A percentile compares a stretch with the other conserved stretches of the same genome.
Conservation (phyloP, 2,113 vertebrate genomes). For the Syngnathus typhle region DNA sequence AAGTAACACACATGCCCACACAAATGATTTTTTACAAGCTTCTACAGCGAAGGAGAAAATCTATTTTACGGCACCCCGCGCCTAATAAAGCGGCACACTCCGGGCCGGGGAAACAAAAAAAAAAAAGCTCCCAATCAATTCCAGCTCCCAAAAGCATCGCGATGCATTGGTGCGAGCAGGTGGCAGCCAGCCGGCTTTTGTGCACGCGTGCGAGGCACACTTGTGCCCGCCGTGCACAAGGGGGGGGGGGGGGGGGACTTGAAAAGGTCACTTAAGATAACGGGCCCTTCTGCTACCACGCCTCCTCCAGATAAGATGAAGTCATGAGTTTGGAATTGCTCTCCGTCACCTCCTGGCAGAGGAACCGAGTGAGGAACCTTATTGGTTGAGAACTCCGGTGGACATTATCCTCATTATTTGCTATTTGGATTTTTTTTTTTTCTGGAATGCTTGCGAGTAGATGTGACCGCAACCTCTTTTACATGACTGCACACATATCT, state of each 20-base stretch:
- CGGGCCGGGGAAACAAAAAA: slow-evolving; percentile 40
- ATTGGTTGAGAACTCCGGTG: too few species aligned
- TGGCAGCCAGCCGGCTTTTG: slow-evolving; percentile 51
- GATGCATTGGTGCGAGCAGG: slow-evolving; percentile 66
- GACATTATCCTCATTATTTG: slow-evolving; percentile 22
- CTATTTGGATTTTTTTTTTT: not conserved
- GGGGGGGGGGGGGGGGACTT: slow-evolving; percentile 26
- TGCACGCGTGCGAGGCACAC: slow-evolving; percentile 44
- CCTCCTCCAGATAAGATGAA: slow-evolving; percentile 44
- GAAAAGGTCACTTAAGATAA: slow-evolving; percentile 67
- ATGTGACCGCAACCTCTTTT: slow-evolving; percentile 52
- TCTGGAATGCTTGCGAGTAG: not conserved
- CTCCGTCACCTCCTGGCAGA: not conserved
- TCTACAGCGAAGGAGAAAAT: slow-evolving; percentile 66
- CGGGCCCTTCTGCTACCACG: slow-evolving; percentile 61
- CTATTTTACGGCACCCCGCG: slow-evolving; percentile 60
- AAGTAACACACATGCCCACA: slow-evolving; percentile 23
- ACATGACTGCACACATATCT: slow-evolving; percentile 63
- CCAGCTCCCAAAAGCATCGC: slow-evolving; percentile 27
- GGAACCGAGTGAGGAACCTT: too few species aligned
- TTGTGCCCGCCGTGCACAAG: slow-evolving; percentile 41
- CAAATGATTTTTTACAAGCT: slow-evolving; percentile 28
- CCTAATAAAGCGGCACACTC: slow-evolving; percentile 51
- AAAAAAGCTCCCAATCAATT: slow-evolving; percentile 50
- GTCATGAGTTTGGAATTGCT: slow-evolving; percentile 50